Base-by-base conservation (phyloP, 2,113 vertebrate genomes). In the Rhinichthys klamathensis region DNA sequence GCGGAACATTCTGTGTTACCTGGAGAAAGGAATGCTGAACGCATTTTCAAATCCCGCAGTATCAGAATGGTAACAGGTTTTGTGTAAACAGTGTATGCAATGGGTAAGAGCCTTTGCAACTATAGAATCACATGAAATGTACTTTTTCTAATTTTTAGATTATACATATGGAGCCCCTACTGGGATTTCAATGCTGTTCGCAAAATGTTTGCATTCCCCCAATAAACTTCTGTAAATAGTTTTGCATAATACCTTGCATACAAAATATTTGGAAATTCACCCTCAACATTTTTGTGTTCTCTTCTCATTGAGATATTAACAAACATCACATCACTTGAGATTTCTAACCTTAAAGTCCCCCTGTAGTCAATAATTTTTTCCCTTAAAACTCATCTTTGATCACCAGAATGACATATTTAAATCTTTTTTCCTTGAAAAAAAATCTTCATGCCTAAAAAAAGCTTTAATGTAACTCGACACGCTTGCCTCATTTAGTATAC, bases 51-150 rank as follows among this genome's bases (percentile, higher is more conserved):
- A 83, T 30, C 74, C 51, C 1, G 21, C 18, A 41, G 27, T 83
- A 56, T 65, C 63, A 35, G 25, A 38, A n/a, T 30, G 56, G 87
- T 77, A 89, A 90, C 91, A 92, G 93, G 91, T 93, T 90, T 86
- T 89, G 83, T 85, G 70, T 41, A 85, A 77, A 80, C 69, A 87
- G 84, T 38, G 56, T 85, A 89, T 89, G 83, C 88, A 87, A 81
- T 89, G 88, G 89, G 32, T 49, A 44, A 63, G 38, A 54, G 25
- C 72, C 76, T 70, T 80, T 69, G 21, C 35, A 82, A 54, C 27
- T 12, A 9, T 30, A 38, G 27, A 46, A 74, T 73, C 3, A 21
- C 12, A 44, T 44, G 23, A 78, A 54, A 77, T 44, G 3, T 6
- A 11, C 54, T 23, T 23, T 56, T 56, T 23, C 18, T 23, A 18